A percentile compares a stretch with the other conserved stretches of the same genome.
Conservation (phyloP, 1,140 invertebrate species). For the Lepidurus couesii region DNA sequence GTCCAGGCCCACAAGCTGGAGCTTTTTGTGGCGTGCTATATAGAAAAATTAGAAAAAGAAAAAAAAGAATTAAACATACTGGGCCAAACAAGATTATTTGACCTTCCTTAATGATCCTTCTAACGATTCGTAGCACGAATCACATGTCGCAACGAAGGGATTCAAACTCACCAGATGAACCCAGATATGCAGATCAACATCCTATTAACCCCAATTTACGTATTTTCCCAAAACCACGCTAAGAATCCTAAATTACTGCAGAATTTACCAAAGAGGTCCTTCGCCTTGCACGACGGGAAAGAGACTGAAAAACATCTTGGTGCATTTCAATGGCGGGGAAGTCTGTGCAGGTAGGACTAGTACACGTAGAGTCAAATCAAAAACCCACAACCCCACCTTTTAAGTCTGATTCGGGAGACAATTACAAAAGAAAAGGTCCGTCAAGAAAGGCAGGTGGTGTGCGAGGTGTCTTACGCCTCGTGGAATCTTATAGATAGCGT, state of each 20-base stretch:
- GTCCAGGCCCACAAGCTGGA: neutral
- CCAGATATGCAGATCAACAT: slow-evolving; percentile 5
- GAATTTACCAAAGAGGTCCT: neutral
- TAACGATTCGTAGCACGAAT: neutral
- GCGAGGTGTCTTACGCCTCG: neutral
- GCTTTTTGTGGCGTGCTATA: slow-evolving; percentile 17
- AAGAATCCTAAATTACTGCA: neutral
- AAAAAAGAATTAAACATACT: neutral
- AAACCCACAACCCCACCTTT: neutral
- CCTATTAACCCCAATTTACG: neutral
- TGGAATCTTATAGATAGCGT: neutral
- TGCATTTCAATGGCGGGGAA: no score
- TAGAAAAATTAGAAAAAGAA: neutral
- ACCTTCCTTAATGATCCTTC: neutral
- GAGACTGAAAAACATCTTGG: no score
- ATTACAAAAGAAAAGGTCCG: slow-evolving; percentile 9
- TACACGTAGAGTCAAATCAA: no score
- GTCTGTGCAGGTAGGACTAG: no score
- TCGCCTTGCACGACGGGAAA: neutral
- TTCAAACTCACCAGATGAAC: neutral
- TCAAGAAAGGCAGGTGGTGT: neutral
- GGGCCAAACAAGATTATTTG: neutral
- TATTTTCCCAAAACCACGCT: neutral
- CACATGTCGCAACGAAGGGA: neutral
- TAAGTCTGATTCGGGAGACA: neutral